Percentiles rank a stretch among this genome's conserved stretches.
phyloP scores from a whole-genome alignment of 2,888 invertebrate genomes.

The Eristalis intricaria region DNA sequence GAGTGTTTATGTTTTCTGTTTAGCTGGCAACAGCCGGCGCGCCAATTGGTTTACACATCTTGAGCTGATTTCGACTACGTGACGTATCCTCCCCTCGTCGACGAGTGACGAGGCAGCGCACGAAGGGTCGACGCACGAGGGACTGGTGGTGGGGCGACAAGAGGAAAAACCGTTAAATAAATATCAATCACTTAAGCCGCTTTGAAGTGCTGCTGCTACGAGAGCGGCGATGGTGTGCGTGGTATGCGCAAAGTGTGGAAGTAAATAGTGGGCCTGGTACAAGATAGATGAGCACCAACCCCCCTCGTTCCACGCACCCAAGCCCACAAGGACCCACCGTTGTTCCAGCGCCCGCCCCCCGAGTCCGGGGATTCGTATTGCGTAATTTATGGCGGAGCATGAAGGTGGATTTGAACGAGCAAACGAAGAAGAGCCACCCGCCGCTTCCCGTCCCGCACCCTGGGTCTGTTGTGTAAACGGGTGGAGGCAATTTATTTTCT shows the following conservation, averaged over 20 bases:
- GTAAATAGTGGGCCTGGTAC: conserved; percentile 16
- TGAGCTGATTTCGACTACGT: conserved; percentile 55
- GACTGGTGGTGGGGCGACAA: neutral
- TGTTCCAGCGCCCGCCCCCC: neutral
- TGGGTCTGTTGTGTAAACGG: neutral
- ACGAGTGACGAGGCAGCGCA: conserved; percentile 22
- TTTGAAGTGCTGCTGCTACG: conserved; percentile 49
- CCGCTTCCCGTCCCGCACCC: neutral
- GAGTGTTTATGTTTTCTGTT: conserved; percentile 56
- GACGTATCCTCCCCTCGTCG: neutral
- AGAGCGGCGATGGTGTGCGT: neutral
- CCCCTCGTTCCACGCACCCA: neutral
- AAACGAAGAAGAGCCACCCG: neutral
- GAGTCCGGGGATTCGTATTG: conserved; percentile 34
- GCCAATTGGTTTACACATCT: conserved; percentile 49
- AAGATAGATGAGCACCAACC: conserved; percentile 45
- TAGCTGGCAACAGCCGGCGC: conserved; percentile 46
- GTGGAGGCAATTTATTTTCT: conserved; percentile 67
- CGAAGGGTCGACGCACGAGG: neutral
- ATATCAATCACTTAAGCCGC: conserved; percentile 68
- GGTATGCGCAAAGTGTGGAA: conserved; percentile 49
- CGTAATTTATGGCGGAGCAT: conserved; percentile 53
- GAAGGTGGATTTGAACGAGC: neutral
- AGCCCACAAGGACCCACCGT: neutral
- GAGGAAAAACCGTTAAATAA: conserved; percentile 52